Percentiles rank a stretch among this genome's conserved stretches.
These are phyloP conservation scores for Rhinopomastus cyanomelas DNA, from an alignment of 2,113 vertebrate species.

Conservation along the genomic window DNA sequence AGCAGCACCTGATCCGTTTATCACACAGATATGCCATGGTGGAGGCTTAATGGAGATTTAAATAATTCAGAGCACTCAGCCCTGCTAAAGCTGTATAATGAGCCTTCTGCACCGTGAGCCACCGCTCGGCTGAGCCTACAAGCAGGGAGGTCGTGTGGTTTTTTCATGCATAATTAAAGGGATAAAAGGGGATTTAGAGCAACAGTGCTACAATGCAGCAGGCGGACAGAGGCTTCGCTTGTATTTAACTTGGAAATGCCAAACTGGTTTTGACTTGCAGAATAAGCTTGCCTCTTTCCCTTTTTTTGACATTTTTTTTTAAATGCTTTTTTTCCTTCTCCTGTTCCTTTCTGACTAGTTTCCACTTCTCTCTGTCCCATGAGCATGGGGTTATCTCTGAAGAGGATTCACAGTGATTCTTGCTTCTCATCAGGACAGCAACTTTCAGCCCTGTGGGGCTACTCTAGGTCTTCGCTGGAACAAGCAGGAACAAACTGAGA, in stretches of 20 bases:
- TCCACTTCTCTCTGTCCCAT: not conserved
- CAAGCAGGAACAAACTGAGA: not conserved
- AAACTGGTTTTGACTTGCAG: conserved; percentile 43
- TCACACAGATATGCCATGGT: conserved; percentile 76
- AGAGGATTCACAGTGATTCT: not conserved
- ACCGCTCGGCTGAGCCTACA: conserved; percentile 7
- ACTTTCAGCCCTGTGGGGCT: not conserved
- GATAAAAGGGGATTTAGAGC: conserved; percentile 60
- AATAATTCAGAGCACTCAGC: conserved; percentile 87
- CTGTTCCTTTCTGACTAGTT: not conserved
- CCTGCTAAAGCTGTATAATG: conserved; percentile 81
- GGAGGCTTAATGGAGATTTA: conserved; percentile 84
- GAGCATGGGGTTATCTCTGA: not conserved
- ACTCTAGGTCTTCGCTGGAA: not conserved
- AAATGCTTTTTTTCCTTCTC: not conserved
- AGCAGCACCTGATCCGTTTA: conserved; percentile 76
- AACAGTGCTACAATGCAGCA: conserved; percentile 68
- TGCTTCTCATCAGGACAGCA: not conserved
- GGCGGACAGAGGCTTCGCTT: conserved; percentile 27
- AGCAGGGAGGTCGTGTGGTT: conserved; percentile 74
- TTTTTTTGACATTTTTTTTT: not conserved
- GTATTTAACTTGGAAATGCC: conserved; percentile 55
- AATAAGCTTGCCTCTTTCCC: not conserved
- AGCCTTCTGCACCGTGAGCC: conserved; percentile 69
- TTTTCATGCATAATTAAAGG: conserved; percentile 84